Conservation (phyloP, 1,140 invertebrate species). For the Conus ventricosus region DNA sequence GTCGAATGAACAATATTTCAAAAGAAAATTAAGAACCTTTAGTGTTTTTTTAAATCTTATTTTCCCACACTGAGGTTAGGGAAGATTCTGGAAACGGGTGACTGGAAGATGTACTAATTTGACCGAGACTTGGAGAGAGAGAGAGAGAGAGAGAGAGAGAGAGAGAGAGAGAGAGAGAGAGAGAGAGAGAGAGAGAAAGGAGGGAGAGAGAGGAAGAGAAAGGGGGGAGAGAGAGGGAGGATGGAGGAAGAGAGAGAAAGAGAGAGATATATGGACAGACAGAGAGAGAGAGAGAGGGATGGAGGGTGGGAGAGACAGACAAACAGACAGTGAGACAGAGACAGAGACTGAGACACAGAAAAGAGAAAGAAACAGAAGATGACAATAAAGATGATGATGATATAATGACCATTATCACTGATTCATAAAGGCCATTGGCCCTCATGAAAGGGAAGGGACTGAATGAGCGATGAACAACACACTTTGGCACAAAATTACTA, state of each 20-base stretch:
- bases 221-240: not conserved
- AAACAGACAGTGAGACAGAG: not conserved
- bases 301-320: not conserved
- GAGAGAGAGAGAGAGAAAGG: not conserved
- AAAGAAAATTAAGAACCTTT: too few species aligned
- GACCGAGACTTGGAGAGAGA: not conserved
- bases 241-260: too few species aligned
- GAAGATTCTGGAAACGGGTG: too few species aligned
- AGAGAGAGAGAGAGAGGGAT: not conserved
- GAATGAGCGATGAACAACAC: too few species aligned
- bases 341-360: not conserved
- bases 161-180: not conserved
- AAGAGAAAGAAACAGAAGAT: not conserved
- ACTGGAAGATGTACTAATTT: not conserved
- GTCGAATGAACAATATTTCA: too few species aligned
- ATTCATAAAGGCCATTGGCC: too few species aligned
- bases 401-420: too few species aligned
- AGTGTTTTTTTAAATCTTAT: too few species aligned
- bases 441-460: too few species aligned
- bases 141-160: constrained; percentile 12
- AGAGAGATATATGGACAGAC: not conserved
- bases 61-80: too few species aligned
- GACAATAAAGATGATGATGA: not conserved
- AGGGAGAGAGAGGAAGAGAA: not conserved
- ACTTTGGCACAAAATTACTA: too few species aligned